Evolutionary conservation across 2,797 vertebrate species (phyloP), one percentile per base, ranked within the genome.

Genomic region (Sebastes vulpes): DNA sequence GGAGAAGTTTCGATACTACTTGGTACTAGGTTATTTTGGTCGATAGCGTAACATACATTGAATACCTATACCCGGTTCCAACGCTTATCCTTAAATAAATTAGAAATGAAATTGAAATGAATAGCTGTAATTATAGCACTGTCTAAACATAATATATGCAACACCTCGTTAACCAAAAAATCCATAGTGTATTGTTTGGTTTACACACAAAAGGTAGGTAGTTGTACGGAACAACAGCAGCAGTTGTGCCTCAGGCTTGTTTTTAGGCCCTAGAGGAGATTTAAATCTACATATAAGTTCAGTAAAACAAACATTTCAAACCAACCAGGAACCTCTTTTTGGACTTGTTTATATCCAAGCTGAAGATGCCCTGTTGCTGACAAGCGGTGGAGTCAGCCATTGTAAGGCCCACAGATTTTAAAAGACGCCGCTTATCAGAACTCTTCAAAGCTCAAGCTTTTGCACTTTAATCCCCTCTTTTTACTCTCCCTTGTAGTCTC

Each of bases 231-330:
- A 20, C 9, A 70, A 18, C 52, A 72, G 31, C 48, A 60, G 65
- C 63, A 59, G 67, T 8, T n/a, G 52, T 52, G 81, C 79, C 71
- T 65, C 20, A 20, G 79, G 85, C 77, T 77, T 38, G 38, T 72
- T 79, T 79, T 66, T n/a, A 29, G 69, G 20, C 53, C 18, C 56
- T 9, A 5, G 2, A 70, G 32, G n/a, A 77, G 20, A 64, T 67
- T 2, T 25, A 6, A 60, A 75, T 69, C 26, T 26, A 46, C 18
- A 65, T 61, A 2, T 11, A 59, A 29, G 35, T 25, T 32, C 5
- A 46, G 31, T 28, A 20, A 76, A 72, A 75, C 29, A 78, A 79
- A 69, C 52, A 67, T 59, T 74, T 64, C 29, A 46, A 16, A 18
- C 70, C 70, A 46, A 63, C 9, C 21, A 70, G 65, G 14, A 8